Percentiles rank a stretch among this genome's conserved stretches.
phyloP scores from a whole-genome alignment of 1,140 invertebrate species.

The Streblospio benedicti region DNA sequence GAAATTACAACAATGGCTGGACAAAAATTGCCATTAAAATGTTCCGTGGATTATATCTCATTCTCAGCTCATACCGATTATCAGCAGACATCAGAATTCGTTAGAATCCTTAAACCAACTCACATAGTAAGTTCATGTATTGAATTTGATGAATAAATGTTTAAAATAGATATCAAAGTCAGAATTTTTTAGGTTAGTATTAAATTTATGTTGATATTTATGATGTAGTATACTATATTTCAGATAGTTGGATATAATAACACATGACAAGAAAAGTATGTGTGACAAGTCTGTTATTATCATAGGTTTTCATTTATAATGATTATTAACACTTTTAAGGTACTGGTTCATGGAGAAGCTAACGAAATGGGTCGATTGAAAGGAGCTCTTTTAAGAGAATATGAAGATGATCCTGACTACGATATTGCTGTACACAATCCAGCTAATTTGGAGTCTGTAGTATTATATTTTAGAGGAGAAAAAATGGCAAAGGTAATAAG shows the following conservation, averaged over 20 bases:
- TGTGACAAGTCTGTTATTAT: too few species aligned
- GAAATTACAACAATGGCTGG: slow-evolving; percentile 92
- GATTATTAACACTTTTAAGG: too few species aligned
- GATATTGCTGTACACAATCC: slow-evolving; percentile 93
- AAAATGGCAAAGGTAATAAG: slow-evolving; percentile 91
- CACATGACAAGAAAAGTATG: too few species aligned
- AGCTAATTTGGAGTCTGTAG: slow-evolving; percentile 84
- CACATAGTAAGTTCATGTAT: slow-evolving; percentile 73
- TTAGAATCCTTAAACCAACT: slow-evolving; percentile 82
- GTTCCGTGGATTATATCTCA: slow-evolving; percentile 95
- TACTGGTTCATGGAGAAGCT: slow-evolving; percentile 95
- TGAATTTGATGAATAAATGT: too few species aligned
- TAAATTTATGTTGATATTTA: background rate
- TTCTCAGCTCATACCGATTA: slow-evolving; percentile 99
- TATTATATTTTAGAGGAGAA: slow-evolving; percentile 90
- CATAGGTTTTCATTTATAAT: too few species aligned
- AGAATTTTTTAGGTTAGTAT: background rate
- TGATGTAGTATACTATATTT: too few species aligned
- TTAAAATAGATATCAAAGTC: too few species aligned
- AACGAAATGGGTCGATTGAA: slow-evolving; percentile 97
- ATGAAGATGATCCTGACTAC: slow-evolving; percentile 78
- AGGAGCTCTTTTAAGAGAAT: slow-evolving; percentile 85
- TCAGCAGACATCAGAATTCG: slow-evolving; percentile 96
- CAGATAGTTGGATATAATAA: too few species aligned
- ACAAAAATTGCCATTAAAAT: slow-evolving; percentile 86